Base-by-base conservation (phyloP, 2,113 vertebrate genomes). In the Taxidea taxus region DNA sequence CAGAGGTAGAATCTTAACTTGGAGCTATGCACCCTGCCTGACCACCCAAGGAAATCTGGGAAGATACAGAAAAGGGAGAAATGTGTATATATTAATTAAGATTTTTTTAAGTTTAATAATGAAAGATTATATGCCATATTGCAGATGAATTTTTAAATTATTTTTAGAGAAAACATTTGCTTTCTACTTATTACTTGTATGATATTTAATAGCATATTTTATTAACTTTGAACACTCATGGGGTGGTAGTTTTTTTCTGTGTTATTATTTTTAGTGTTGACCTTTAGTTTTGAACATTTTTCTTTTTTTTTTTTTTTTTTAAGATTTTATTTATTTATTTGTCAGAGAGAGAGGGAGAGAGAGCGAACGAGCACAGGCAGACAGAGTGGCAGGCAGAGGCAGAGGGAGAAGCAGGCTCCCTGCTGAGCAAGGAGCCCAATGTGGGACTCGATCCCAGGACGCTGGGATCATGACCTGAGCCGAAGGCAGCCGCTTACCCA, bases 101-200 rank as follows among this genome's bases (percentile, higher is more conserved):
- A 23, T 68, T 77, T 95, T 95, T 95, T 80, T 39, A 92, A 86
- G 21, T 27, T 87, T 87, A 91, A 16, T 85, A 85, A 34, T 88
- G 21, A 95, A 93, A 95, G 56, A 87, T 92, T 72, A 37, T 87
- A 82, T 92, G 6, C 29, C n/a, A 6, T 89, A 72, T 92, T 95
- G 91, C 1, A 94, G 84, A 92, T 39, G 39, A 47, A 62, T 64
- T 78, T 89, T 44, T 15, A 94, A 89, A 60, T 80, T 90, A 87
- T 72, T 42, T 87, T 92, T 77, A 60, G 58, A 80, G 34, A 87
- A 87, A 90, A 68, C 15, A 49, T 77, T 93, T 94, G 6, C 96
- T 92, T 92, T 42, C 29, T 96, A 75, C 49, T 92, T 93, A 20
- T 78, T 88, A 56, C 37, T n/a, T 91, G 60, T 88, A 68, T 68